Evolutionary conservation across 2,797 vertebrate species (phyloP), one percentile per base, ranked within the genome.

Genomic region (Amphiprion clarkii): DNA sequence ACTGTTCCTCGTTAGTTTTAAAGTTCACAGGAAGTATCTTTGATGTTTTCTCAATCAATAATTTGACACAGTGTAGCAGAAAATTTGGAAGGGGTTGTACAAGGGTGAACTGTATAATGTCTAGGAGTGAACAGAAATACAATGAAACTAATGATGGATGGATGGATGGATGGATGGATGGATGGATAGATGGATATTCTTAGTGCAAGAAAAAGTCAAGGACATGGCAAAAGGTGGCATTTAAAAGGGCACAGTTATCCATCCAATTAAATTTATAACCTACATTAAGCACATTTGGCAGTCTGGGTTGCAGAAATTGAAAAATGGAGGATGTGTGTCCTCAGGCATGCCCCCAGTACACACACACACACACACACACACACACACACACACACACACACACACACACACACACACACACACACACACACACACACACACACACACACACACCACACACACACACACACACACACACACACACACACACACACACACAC

Each of bases 201-300:
- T 12, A 56, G 51, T 40, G 25, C 31, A 59, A 49, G 49, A 33
- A 55, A 31, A 60, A 69, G 70, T 85, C 83, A 91, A 91, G 88
- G 88, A 71, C 83, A 31, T 48, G 66, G 64, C 66, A 57, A 82
- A 74, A 82, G 65, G 67, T 73, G 71, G 69, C 29, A 59, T 82
- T 75, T 75, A 68, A 83, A 64, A 65, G 31, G 74, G 39, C 64
- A 81, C 33, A 55, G 68, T 85, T 85, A 87, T 87, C 63, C 77
- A 83, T 87, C 69, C 75, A 87, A 89, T 88, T 83, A 85, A 85
- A 92, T 93, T 89, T 82, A 89, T 75, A 75, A 71, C 78, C 85
- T 27, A 25, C 76, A 74, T 79, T 83, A 86, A 83, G 67, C 81
- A 71, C 82, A 77, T 86, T 88, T 87, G 85, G 78, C 88, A 76